phyloP scores from a whole-genome alignment of 2,113 vertebrate genomes.

The Thunnus maccoyii region DNA sequence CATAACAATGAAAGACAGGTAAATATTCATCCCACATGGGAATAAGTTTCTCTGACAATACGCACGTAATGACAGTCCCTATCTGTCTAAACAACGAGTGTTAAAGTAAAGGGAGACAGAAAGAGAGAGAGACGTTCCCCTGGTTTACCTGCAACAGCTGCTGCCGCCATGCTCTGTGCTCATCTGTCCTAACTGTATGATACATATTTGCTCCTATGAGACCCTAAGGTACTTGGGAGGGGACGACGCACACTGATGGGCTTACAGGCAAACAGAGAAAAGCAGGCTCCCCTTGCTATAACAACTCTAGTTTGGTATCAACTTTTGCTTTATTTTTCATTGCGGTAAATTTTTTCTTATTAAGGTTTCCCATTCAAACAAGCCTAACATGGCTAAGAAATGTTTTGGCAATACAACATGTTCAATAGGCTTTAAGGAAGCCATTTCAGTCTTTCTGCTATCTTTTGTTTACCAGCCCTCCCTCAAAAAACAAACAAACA shows the following conservation, averaged over 20 bases:
- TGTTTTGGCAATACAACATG: neutral
- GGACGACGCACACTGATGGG: conserved; percentile 64
- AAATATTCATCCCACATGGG: conserved; percentile 15
- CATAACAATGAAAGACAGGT: conserved; percentile 7
- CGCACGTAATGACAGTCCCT: conserved; percentile 24
- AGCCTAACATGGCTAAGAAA: neutral
- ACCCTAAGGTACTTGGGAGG: conserved; percentile 61
- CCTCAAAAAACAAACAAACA: neutral
- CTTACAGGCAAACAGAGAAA: conserved; percentile 65
- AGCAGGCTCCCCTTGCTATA: conserved; percentile 32
- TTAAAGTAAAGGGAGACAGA: conserved; percentile 13
- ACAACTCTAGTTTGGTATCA: conserved; percentile 15
- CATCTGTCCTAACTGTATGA: conserved; percentile 78
- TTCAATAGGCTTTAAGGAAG: neutral
- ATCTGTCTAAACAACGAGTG: conserved; percentile 42
- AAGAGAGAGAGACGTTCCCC: conserved; percentile 52
- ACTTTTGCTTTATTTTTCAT: conserved; percentile 26
- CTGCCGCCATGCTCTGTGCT: conserved; percentile 77
- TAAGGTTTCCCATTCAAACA: neutral
- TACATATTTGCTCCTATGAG: conserved; percentile 60
- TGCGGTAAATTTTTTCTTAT: conserved; percentile 5
- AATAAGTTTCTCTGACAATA: conserved; percentile 34
- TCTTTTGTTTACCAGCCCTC: neutral
- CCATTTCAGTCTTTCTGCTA: neutral
- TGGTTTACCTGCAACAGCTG: conserved; percentile 77